Base-by-base conservation (phyloP, 2,797 vertebrate genomes). In the Salmo trutta region DNA sequence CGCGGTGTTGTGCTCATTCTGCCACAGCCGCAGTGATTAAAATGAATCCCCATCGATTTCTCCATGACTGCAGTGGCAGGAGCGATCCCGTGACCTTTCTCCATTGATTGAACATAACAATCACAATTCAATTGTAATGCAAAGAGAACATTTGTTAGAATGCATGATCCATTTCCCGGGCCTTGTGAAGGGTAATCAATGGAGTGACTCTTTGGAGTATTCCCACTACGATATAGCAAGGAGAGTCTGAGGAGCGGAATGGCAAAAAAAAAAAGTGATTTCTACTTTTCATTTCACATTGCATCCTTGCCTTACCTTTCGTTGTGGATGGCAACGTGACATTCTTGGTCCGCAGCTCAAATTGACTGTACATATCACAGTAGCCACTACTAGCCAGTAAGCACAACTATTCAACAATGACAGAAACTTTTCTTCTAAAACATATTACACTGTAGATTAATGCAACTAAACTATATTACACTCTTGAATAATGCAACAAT, bases 81-180 rank as follows among this genome's bases (percentile, higher is more conserved):
- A 95, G 94, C 96, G 95, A 97, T 97, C 96, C 95, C 94, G 96
- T 98, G 98, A 99, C 98, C 98, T 99, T 98, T 99, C 94, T 94
- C 94, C 95, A 99, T 99, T 99, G 98, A 99, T 99, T 97, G 97
- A 98, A 98, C 97, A 98, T 97, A 99, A 99, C 97, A 99, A 98
- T 99, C 97, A 98, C 96, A 98, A 97, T 99, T 99, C 97, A 98
- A 99, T 99, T 99, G 97, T 97, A 98, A 99, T 98, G 97, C 97
- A 98, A 98, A 97, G 96, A 96, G 97, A 95, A 98, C 98, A 98
- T 99, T 99, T 99, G 97, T 98, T 99, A 98, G 97, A 97, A 98
- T 97, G 96, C 97, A 98, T 95, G 95, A 98, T 96, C 96, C 95
- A 96, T 97, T 98, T 98, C 96, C 97, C 97, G 89, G 88, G 89